Evolutionary conservation across 2,797 vertebrate genomes (phyloP).

Genomic region (Gymnodraco acuticeps): DNA sequence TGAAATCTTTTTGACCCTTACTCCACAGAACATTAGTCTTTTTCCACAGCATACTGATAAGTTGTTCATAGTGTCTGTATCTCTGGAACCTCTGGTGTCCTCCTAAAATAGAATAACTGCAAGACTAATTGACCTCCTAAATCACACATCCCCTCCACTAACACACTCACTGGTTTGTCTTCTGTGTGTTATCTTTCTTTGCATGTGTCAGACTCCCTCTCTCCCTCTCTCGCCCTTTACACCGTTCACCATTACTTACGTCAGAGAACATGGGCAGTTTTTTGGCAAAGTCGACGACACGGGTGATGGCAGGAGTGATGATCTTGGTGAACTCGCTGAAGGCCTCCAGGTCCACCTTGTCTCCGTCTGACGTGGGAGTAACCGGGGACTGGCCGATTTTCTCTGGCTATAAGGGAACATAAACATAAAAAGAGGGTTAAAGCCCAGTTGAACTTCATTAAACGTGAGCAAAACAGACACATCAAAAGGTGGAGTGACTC

Average conservation of each 20-base stretch:
- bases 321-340: constrained; percentile 99
- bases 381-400: constrained; percentile 96
- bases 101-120: background rate
- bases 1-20: too few species aligned
- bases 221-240: background rate
- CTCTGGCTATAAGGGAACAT: constrained; percentile 85
- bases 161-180: background rate
- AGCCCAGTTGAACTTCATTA: background rate
- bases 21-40: background rate
- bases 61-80: background rate
- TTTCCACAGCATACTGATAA: background rate
- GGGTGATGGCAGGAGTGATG: constrained; percentile 98
- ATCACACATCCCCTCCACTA: background rate
- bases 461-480: background rate
- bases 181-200: background rate
- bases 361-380: constrained; percentile 92
- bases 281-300: constrained; percentile 99
- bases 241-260: constrained; percentile 81
- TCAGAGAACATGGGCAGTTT: constrained; percentile 99
- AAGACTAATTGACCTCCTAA: constrained; percentile 2
- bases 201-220: background rate
- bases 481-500: background rate
- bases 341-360: constrained; percentile 97
- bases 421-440: constrained; percentile 4
- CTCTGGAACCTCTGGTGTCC: background rate